Evolutionary conservation across 2,113 vertebrate genomes (phyloP).

Genomic region (Pangasianodon hypophthalmus): DNA sequence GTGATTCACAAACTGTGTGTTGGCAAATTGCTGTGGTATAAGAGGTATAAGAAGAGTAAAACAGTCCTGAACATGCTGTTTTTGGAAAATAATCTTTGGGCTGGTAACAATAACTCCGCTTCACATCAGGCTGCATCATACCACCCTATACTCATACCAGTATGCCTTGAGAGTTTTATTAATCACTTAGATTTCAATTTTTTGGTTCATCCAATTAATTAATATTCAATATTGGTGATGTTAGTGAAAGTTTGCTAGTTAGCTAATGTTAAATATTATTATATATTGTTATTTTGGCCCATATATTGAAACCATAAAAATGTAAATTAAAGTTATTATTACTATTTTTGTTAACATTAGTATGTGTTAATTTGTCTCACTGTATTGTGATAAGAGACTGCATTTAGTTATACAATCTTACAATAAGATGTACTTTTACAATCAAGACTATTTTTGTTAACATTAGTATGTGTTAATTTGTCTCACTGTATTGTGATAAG

Average conservation of each 20-base stretch:
- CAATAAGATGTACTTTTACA: too few relatives aligned
- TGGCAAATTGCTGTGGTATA: not conserved
- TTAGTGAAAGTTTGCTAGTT: not conserved
- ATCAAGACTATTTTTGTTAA: too few relatives aligned
- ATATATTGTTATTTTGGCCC: not conserved
- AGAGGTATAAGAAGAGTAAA: not conserved
- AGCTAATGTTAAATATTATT: not conserved
- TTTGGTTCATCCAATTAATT: not conserved
- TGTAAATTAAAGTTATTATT: not conserved
- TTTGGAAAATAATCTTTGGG: not conserved
- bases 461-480: not conserved
- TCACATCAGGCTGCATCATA: not conserved
- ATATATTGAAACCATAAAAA: not conserved
- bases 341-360: not conserved
- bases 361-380: not conserved
- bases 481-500: not conserved
- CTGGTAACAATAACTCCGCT: not conserved
- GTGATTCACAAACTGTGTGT: not conserved
- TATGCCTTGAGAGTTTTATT: not conserved
- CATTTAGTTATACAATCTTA: slow-evolving; percentile 11
- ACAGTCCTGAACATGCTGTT: not conserved
- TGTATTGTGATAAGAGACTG: not conserved
- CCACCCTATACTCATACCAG: not conserved
- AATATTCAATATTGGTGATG: not conserved
- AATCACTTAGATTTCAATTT: not conserved